Evolutionary conservation across 2,113 vertebrate genomes (phyloP), one percentile per base, ranked within the genome.

Genomic region (Gopherus evgoodei): DNA sequence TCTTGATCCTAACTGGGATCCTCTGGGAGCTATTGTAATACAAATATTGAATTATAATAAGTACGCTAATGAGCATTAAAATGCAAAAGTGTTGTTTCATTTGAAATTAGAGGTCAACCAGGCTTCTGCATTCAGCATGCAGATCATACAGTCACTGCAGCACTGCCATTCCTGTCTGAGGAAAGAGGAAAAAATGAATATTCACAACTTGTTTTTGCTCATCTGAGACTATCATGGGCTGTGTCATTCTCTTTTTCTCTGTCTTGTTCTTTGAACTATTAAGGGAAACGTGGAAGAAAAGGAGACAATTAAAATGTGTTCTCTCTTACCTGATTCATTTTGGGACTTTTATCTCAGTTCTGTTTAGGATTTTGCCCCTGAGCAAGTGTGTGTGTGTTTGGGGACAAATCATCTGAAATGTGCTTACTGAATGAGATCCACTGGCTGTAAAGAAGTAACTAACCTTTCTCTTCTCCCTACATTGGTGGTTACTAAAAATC

Each of bases 221-320:
- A 85, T 69, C 59, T 85, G 79, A 62, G 83, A n/a, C 24, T 83
- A 3, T 79, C 90, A 42, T 85, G 65, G 56, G 31, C 44, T 72
- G 19, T 38, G 19, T 72, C 65, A 72, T 72, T 91, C 42, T 79
- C 11, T 90, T 88, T 27, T 89, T 83, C 35, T 82, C 38, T 92
- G 47, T 31, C 10, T 95, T 91, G 6, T 75, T 92, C 81, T 92
- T 94, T 94, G 94, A 95, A 96, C 92, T 95, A 83, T 91, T 88
- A 50, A 31, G 25, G 38, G 52, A 87, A 88, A 38, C 3, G 0
- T 7, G 52, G 24, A 92, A 94, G 81, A 3, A 47, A 76, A 65
- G 38, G 7, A 83, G 83, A n/a, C n/a, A 5, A 38, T 16, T 91
- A 11, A 47, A 3, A 56, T 4, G 57, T 84, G 83, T 90, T 27